Percentiles rank a stretch among this genome's conserved stretches.
Evolutionary conservation across 2,888 invertebrate species (phyloP).

Genomic region (Cephus pulcher): DNA sequence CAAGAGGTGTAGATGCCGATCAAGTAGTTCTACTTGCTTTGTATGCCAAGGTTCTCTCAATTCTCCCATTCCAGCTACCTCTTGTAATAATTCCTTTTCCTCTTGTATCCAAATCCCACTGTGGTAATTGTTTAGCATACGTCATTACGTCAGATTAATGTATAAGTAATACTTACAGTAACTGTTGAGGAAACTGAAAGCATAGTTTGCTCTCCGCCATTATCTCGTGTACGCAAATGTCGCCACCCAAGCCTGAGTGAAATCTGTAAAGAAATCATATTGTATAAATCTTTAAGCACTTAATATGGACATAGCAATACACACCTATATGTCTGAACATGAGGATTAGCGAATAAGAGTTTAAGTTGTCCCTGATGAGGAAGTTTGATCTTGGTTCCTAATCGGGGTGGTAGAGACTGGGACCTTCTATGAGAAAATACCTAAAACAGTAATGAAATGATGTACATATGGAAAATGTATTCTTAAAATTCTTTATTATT

Average conservation of each 20-base stretch:
- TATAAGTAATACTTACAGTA: slow-evolving; percentile 76
- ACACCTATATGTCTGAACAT: slow-evolving; percentile 68
- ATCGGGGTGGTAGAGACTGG: slow-evolving; percentile 85
- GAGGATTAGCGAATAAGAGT: slow-evolving; percentile 80
- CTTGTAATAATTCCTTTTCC: slow-evolving; percentile 89
- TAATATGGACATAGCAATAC: background rate
- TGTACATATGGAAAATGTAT: slow-evolving; percentile 57
- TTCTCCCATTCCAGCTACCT: slow-evolving; percentile 90
- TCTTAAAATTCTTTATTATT: background rate
- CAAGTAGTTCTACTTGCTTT: slow-evolving; percentile 83
- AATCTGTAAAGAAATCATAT: slow-evolving; percentile 74
- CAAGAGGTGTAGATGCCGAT: slow-evolving; percentile 84
- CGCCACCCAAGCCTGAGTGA: slow-evolving; percentile 91
- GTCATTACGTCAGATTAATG: background rate
- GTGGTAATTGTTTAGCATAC: slow-evolving; percentile 21
- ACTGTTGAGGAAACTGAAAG: slow-evolving; percentile 86
- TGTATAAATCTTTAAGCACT: background rate
- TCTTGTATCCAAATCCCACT: slow-evolving; percentile 92
- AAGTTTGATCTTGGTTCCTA: slow-evolving; percentile 84
- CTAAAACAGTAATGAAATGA: slow-evolving; percentile 48
- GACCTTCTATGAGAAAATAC: slow-evolving; percentile 78
- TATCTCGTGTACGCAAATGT: slow-evolving; percentile 92
- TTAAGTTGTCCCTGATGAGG: slow-evolving; percentile 83
- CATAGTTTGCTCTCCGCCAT: slow-evolving; percentile 92
- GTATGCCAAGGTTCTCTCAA: slow-evolving; percentile 86